Conservation (phyloP, 1,140 invertebrate species). For the Olivierus martensii region DNA sequence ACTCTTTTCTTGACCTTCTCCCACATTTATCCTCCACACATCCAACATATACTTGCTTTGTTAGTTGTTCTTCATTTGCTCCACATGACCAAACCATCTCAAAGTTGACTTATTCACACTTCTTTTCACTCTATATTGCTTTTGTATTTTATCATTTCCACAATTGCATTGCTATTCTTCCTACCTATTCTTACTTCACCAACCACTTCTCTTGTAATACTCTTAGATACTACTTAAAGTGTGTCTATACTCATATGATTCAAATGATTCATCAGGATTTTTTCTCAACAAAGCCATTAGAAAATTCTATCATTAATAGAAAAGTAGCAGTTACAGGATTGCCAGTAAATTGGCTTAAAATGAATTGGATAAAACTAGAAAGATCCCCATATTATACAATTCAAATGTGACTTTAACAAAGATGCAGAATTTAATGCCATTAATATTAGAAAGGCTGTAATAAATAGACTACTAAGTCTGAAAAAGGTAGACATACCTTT, state of each 20-base stretch:
- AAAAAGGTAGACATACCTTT: conserved; percentile 2
- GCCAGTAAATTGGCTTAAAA: not conserved
- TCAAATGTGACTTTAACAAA: conserved; percentile 1
- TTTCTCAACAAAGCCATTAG: not conserved
- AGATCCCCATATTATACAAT: not conserved
- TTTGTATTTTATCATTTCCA: too few species aligned
- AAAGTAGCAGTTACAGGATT: not conserved
- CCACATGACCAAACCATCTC: too few species aligned
- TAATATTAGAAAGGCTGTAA: not conserved
- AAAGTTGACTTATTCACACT: too few species aligned
- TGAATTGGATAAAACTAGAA: not conserved
- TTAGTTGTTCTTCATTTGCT: too few species aligned
- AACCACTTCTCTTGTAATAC: too few species aligned
- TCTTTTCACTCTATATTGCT: too few species aligned
- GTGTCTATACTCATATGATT: not conserved
- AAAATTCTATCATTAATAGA: not conserved
- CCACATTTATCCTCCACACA: too few species aligned
- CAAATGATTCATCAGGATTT: conserved; percentile 1
- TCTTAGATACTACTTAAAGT: too few species aligned
- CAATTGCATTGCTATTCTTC: too few species aligned
- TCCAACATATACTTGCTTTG: too few species aligned
- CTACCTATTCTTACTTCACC: too few species aligned
- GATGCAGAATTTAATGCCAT: conserved; percentile 1
- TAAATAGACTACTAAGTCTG: not conserved
- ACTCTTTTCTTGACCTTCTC: too few species aligned